These are phyloP conservation scores for Paraplagusia blochii DNA, from an alignment of 2,113 vertebrate genomes.

Conservation along the genomic window DNA sequence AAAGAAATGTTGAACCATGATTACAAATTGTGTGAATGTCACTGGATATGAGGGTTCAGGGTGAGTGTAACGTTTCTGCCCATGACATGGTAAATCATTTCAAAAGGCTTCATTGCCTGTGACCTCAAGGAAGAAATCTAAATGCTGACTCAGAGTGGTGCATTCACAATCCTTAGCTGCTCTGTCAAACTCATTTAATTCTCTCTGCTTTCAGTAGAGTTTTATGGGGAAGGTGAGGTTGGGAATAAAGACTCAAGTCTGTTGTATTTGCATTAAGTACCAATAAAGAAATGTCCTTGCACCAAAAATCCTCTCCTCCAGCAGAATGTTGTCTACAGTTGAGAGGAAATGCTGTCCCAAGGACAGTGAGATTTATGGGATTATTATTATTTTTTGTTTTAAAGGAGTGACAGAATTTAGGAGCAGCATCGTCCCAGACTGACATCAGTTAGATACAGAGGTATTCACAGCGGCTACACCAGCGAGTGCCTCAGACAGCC, in stretches of 20 bases:
- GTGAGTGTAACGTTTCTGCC: slow-evolving; percentile 24
- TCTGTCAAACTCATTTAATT: slow-evolving; percentile 44
- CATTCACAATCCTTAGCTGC: slow-evolving; percentile 43
- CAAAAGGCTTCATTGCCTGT: slow-evolving; percentile 22
- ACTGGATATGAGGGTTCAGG: slow-evolving; percentile 10
- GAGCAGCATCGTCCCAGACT: slow-evolving; percentile 68
- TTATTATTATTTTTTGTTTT: slow-evolving; percentile 17
- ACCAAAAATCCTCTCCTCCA: slow-evolving; percentile 29
- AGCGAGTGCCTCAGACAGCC: slow-evolving; percentile 65
- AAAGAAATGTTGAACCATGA: slow-evolving; percentile 18
- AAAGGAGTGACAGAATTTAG: slow-evolving; percentile 52
- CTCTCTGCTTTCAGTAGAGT: slow-evolving; percentile 37
- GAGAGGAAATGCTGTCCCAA: slow-evolving; percentile 39
- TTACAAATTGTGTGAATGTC: slow-evolving; percentile 5
- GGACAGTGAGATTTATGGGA: slow-evolving; percentile 48
- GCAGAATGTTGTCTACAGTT: slow-evolving; percentile 29
- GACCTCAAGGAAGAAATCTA: slow-evolving; percentile 22
- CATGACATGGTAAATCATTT: slow-evolving; percentile 28
- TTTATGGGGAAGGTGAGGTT: slow-evolving; percentile 15
- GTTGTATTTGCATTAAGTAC: slow-evolving; percentile 34
- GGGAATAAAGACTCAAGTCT: slow-evolving; percentile 34
- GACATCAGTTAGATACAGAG: slow-evolving; percentile 68
- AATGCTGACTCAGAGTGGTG: slow-evolving; percentile 34
- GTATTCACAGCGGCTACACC: slow-evolving; percentile 65
- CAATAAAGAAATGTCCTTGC: slow-evolving; percentile 23